Evolutionary conservation across 2,888 invertebrate species (phyloP).

Genomic region (Rhodophaea formosa): DNA sequence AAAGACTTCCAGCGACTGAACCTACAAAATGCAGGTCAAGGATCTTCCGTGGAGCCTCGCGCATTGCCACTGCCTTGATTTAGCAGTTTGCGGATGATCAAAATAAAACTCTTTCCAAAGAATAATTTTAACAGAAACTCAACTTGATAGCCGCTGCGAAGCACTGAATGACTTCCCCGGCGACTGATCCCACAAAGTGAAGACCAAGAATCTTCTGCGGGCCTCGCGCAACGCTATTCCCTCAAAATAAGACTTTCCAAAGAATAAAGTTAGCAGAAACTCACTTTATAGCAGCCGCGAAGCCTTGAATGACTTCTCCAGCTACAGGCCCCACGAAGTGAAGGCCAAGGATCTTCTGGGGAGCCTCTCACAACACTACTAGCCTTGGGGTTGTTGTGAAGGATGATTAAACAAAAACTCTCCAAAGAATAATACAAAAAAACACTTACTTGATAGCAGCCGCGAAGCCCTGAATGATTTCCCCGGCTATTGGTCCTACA

Average conservation of each 20-base stretch:
- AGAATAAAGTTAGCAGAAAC: too few species aligned
- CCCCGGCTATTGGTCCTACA: conserved; percentile 94
- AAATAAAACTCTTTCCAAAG: too few species aligned
- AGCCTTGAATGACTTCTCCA: conserved; percentile 97
- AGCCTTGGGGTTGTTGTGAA: conserved; percentile 96
- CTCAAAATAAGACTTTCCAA: too few species aligned
- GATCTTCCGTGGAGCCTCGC: conserved; percentile 86
- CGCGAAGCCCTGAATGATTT: conserved; percentile 96
- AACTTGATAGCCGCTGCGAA: too few species aligned
- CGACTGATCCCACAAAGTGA: too few species aligned
- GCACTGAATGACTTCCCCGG: too few species aligned
- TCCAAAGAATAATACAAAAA: too few species aligned
- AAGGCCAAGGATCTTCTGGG: conserved; percentile 90
- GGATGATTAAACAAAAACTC: too few species aligned
- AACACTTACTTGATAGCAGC: conserved; percentile 90
- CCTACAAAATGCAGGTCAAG: conserved; percentile 95
- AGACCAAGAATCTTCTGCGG: too few species aligned
- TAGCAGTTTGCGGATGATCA: conserved; percentile 95
- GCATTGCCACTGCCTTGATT: conserved; percentile 89
- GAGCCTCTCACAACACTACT: conserved; percentile 83
- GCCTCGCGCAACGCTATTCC: too few species aligned
- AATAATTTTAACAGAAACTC: too few species aligned
- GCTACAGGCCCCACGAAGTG: conserved; percentile 96
- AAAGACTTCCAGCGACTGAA: conserved; percentile 95
- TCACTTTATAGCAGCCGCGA: conserved; percentile 93